Base-by-base conservation (phyloP, 2,888 invertebrate genomes). In the Lacanobia oleracea region DNA sequence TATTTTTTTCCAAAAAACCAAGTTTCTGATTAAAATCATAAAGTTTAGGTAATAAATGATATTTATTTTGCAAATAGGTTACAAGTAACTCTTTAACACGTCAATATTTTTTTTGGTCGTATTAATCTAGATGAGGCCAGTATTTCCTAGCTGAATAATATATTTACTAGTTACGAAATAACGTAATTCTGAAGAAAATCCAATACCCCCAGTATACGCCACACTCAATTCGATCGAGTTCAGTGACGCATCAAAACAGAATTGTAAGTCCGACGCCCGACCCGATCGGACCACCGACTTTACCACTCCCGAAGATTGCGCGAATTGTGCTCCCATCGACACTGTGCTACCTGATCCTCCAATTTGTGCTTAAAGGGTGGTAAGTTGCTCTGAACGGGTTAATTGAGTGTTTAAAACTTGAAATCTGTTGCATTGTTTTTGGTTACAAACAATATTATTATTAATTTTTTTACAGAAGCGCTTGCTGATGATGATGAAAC, bases 271-370 rank as follows among this genome's bases (percentile, higher is more conserved):
- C 83, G 67, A 87, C 79, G 85, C 81, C 82, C 83, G 85, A 86
- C 85, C 85, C 87, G 87, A 89, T 88, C 89, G 88, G 88, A 87
- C 85, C 88, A 88, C 87, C 89, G 89, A 90, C 89, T 91, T 88
- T 84, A 86, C 90, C 91, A 93, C 92, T 93, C 91, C 89, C 90
- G 88, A 91, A 92, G 91, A 94, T 94, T 93, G 90, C 87, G 86
- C 62, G 81, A 81, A 78, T 78, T 76, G 81, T 76, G 10, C 88
- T 87, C 81, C 82, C 84, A 88, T 90, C 88, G 88, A 77, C 86
- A 81, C 84, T 86, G 84, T 86, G 85, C 87, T 89, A 86, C 84
- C 86, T 84, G 86, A 88, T 85, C 86, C 80, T 84, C 57, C 75
- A 78, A 79, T 84, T 82, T 77, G 78, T 81, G 72, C 76, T 75